Percentiles rank a stretch among this genome's conserved stretches.
phyloP scores from a whole-genome alignment of 2,888 invertebrate genomes.

The Andrena haemorrhoa region DNA sequence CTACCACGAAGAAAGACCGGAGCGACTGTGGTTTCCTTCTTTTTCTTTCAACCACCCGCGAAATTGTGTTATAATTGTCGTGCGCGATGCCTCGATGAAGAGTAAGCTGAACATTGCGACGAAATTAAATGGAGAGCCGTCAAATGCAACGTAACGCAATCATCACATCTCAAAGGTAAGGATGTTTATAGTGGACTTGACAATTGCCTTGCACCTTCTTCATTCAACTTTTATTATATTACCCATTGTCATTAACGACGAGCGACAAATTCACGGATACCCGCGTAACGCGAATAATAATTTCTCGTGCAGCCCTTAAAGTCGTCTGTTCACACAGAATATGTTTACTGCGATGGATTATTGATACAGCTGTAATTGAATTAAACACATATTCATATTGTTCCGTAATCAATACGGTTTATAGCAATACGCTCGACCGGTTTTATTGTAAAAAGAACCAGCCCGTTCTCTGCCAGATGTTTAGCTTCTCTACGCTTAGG shows the following conservation, averaged over 20 bases:
- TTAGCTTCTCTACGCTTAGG: neutral
- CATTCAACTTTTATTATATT: constrained; percentile 19
- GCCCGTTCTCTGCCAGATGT: neutral
- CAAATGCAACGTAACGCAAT: constrained; percentile 68
- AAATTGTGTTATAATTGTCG: neutral
- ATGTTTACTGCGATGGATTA: constrained; percentile 5
- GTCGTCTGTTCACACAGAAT: neutral
- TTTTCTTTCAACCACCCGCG: neutral
- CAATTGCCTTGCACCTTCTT: neutral
- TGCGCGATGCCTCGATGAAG: constrained; percentile 28
- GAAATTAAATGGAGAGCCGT: constrained; percentile 72
- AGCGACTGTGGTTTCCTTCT: neutral
- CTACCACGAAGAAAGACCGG: neutral
- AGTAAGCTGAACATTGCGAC: constrained; percentile 44
- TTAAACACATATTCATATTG: neutral
- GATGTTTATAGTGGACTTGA: constrained; percentile 46
- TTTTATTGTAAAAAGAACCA: neutral
- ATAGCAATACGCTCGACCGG: neutral
- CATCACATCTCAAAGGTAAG: constrained; percentile 69
- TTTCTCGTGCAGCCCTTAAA: neutral
- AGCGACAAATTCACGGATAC: neutral
- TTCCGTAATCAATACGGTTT: neutral
- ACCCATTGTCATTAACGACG: neutral
- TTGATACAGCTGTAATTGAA: constrained; percentile 14
- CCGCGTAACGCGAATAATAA: neutral